A percentile compares a stretch with the other conserved stretches of the same genome.
phyloP scores from a whole-genome alignment of 2,113 vertebrate genomes.

The Anarrhichthys ocellatus region DNA sequence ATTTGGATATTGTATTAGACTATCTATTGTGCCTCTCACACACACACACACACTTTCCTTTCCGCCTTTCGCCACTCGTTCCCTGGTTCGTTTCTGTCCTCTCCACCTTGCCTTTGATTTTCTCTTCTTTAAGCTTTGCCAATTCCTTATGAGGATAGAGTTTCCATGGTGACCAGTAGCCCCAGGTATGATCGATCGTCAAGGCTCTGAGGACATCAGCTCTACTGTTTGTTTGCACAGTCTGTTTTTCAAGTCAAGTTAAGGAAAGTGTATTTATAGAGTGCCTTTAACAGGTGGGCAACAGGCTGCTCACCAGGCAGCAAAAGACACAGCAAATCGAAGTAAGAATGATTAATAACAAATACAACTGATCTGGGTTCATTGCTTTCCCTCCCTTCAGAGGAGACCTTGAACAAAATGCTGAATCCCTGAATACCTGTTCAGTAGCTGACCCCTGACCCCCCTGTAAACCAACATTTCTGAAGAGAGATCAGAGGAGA shows the following conservation, averaged over 20 bases:
- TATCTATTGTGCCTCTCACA: background rate
- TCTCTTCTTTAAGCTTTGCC: slow-evolving; percentile 34
- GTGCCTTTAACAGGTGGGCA: slow-evolving; percentile 29
- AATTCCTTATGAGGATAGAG: slow-evolving; percentile 37
- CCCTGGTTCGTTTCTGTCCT: background rate
- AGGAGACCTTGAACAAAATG: slow-evolving; percentile 32
- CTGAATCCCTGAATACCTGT: slow-evolving; percentile 4
- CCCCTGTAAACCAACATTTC: slow-evolving; percentile 3
- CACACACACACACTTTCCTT: background rate
- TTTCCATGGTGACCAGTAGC: slow-evolving; percentile 55
- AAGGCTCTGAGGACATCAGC: slow-evolving; percentile 29
- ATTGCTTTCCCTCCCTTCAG: background rate
- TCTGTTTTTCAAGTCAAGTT: slow-evolving; percentile 46
- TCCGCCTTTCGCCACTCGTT: background rate
- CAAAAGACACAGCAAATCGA: slow-evolving; percentile 5
- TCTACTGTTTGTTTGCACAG: slow-evolving; percentile 26
- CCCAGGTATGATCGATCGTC: slow-evolving; percentile 44
- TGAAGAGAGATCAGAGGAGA: background rate
- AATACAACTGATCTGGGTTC: background rate
- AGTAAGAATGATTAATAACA: slow-evolving; percentile 15
- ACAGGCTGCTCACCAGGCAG: slow-evolving; percentile 24
- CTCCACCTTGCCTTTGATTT: slow-evolving; percentile 24
- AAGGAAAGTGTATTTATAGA: slow-evolving; percentile 35
- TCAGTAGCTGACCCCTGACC: slow-evolving; percentile 2
- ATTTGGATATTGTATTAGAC: background rate